Evolutionary conservation across 2,888 invertebrate species (phyloP), one percentile per base, ranked within the genome.

Genomic region (Junonia oenone): DNA sequence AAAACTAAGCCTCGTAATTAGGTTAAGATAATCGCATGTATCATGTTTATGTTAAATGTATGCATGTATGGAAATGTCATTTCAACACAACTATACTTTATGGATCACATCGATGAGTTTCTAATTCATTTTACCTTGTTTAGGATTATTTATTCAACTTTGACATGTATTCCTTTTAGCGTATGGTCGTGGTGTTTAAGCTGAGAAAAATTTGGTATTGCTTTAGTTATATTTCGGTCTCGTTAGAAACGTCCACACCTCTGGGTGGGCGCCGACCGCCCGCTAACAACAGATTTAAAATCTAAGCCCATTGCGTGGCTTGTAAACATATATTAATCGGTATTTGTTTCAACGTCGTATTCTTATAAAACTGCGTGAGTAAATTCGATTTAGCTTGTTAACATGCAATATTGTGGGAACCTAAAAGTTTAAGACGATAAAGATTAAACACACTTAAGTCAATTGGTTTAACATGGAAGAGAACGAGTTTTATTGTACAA

Each of bases 211-310:
- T 6, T 13, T 29, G 3, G 43, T 45, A 27, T n/a, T 50, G 49
- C 63, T 62, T 66, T 67, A 68, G 76, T 75, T 78, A 76, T 84
- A 84, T 84, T 85, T 85, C 77, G 84, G 84, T 85, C 83, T 85
- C 73, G 79, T 81, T 72, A 64, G 71, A 79, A 68, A 51, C 50
- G 85, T 85, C 84, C 77, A 83, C 83, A 83, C 83, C 86, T 85
- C 78, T 86, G 89, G 88, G 88, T 88, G 88, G 87, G 78, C 83
- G 73, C 71, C 73, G 83, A 76, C 70, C 83, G 75, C 85, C 86
- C 81, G 86, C 85, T 75, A 82, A 71, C 75, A 71, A 69, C 71
- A 73, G 74, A 83, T 81, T 81, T 83, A 76, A 80, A 73, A 69
- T 76, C 75, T 70, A 73, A 81, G 81, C 71, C 71, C 68, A 78